Evolutionary conservation across 2,888 invertebrate species (phyloP), one percentile per base, ranked within the genome.

Genomic region (Cataglyphis cursor): DNA sequence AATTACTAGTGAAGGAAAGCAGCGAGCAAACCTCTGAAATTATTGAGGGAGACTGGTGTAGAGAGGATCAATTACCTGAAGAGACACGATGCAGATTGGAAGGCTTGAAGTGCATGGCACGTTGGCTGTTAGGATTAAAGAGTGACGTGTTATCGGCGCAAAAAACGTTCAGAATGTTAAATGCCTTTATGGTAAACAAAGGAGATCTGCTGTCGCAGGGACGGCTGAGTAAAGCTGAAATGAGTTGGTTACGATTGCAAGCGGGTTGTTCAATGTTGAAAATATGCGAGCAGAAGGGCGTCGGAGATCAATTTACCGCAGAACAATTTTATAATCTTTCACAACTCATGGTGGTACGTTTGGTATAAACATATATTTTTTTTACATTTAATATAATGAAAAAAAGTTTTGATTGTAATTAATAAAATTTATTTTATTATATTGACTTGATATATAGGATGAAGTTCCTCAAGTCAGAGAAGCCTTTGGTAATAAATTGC

Each of bases 241-340:
- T 98, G 97, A 98, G 99, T 1, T 98, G 99, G 97, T 94, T 99
- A 66, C 96, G 99, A 83, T 95, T 99, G 59, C 97, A 98, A 18
- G 99, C 99, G 8, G 99, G 99, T 80, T 98, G 98, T 94, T 98
- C 99, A 68, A 99, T 99, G 98, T 95, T 99, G 74, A 99, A 99
- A 95, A 98, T 99, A 70, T 99, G 99, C 95, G 99, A 99, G 93
- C 99, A 99, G 95, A 98, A 98, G 93, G 98, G 98, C 70, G 99
- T 99, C 76, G 98, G 99, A 0, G 99, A 99, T 95, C 98, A 99
- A 95, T 98, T 98, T 94, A 98, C 98, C 3, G 97, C 98, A 0
- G 98, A 99, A 91, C 99, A 99, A 95, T 99, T 98, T 95, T 99
- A 98, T 94, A 98, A 98, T 93, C 96, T 99, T 48, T 98, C 99